Conservation (phyloP, 2,797 vertebrate species). For the Champsocephalus esox region DNA sequence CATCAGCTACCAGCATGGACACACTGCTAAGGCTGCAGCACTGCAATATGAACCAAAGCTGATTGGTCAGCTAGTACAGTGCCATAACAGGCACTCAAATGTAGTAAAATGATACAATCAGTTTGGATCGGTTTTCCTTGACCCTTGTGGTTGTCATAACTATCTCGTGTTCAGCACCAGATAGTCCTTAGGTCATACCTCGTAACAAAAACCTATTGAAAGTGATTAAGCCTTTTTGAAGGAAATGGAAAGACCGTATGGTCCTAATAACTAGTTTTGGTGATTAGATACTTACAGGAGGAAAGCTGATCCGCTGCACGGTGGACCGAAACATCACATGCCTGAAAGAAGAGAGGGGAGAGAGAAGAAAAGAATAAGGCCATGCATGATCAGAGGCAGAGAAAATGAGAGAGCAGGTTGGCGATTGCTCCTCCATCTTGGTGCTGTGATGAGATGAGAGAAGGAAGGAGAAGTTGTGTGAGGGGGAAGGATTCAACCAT, state of each 20-base stretch:
- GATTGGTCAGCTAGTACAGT: constrained; percentile 55
- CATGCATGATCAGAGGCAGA: constrained; percentile 41
- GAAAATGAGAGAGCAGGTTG: constrained; percentile 52
- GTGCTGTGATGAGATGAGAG: constrained; percentile 53
- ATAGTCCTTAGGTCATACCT: constrained; percentile 49
- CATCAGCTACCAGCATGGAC: constrained; percentile 64
- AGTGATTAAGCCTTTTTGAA: constrained; percentile 62
- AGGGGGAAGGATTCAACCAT: constrained; percentile 53
- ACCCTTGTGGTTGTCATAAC: constrained; percentile 60
- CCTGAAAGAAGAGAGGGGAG: constrained; percentile 69
- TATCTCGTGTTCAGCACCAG: constrained; percentile 41
- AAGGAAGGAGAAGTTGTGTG: constrained; percentile 22
- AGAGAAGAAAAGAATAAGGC: constrained; percentile 34
- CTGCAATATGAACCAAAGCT: constrained; percentile 70
- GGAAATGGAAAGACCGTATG: constrained; percentile 60
- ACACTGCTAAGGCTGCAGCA: constrained; percentile 48
- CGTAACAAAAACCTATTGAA: constrained; percentile 69
- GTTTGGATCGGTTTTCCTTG: constrained; percentile 56
- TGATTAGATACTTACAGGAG: constrained; percentile 86
- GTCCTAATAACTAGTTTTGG: constrained; percentile 66
- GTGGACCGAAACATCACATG: constrained; percentile 86
- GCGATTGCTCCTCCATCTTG: constrained; percentile 50
- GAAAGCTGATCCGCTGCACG: constrained; percentile 86
- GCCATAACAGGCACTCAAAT: constrained; percentile 60
- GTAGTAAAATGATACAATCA: constrained; percentile 53